A percentile compares a stretch with the other conserved stretches of the same genome.
These are phyloP conservation scores for Sinotaia quadrata DNA, from an alignment of 2,888 invertebrate genomes.

Conservation along the genomic window DNA sequence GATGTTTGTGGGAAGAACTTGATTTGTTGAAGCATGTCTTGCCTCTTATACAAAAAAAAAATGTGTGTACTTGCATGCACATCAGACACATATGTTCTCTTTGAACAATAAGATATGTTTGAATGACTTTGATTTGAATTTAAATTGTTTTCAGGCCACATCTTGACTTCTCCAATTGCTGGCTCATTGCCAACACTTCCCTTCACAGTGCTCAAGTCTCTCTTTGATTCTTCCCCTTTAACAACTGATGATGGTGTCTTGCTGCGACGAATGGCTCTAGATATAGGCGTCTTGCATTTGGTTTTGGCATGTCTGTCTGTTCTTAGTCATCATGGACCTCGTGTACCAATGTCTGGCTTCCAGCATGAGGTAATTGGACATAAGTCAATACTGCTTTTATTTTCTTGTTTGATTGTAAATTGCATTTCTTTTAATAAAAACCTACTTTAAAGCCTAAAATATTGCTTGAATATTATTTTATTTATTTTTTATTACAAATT, in stretches of 20 bases:
- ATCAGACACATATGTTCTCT: too few relatives aligned
- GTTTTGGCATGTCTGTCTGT: slow-evolving; percentile 90
- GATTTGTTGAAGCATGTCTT: too few relatives aligned
- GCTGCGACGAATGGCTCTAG: slow-evolving; percentile 84
- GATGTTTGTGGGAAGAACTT: too few relatives aligned
- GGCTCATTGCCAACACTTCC: slow-evolving; percentile 78
- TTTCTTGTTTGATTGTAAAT: background rate
- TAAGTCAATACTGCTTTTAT: background rate
- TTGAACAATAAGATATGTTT: too few relatives aligned
- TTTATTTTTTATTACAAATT: background rate
- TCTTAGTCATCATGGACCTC: slow-evolving; percentile 79
- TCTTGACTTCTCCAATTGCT: slow-evolving; percentile 81
- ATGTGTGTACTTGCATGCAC: too few relatives aligned
- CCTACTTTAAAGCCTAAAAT: background rate
- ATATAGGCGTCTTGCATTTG: slow-evolving; percentile 88
- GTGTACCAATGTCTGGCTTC: slow-evolving; percentile 66
- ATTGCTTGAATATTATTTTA: background rate
- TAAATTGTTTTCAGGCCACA: too few relatives aligned
- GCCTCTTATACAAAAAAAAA: too few relatives aligned
- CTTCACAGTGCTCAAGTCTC: slow-evolving; percentile 82
- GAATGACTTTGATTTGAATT: too few relatives aligned
- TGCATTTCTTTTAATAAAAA: background rate
- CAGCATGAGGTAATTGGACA: slow-evolving; percentile 70
- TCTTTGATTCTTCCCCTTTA: slow-evolving; percentile 84
- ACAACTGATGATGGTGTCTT: slow-evolving; percentile 84